A percentile compares a stretch with the other conserved stretches of the same genome.
These are phyloP conservation scores for Motacilla tschutschensis DNA, from an alignment of 2,113 vertebrate genomes.

Conservation along the genomic window DNA sequence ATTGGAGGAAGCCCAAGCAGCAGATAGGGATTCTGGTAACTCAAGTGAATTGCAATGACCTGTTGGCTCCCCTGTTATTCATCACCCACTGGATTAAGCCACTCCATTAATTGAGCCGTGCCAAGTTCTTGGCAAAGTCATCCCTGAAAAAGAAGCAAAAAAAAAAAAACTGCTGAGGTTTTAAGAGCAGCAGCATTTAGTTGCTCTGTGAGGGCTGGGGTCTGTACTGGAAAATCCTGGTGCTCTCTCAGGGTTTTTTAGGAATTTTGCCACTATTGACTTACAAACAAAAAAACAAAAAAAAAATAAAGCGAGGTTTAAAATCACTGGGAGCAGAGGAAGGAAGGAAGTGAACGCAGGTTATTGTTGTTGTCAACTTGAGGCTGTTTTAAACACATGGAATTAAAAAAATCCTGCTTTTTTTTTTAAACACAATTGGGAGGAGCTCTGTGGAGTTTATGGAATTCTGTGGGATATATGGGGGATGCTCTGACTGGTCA, in stretches of 20 bases:
- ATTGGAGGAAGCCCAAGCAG: conserved; percentile 12
- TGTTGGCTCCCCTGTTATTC: conserved; percentile 26
- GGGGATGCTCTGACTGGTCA: not conserved
- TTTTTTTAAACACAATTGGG: not conserved
- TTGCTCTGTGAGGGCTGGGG: not conserved
- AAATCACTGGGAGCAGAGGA: conserved; percentile 27
- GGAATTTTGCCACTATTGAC: conserved; percentile 41
- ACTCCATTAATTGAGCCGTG: not conserved
- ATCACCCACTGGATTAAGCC: conserved; percentile 34
- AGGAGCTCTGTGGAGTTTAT: not conserved
- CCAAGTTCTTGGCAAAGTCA: not conserved
- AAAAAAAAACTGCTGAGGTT: not conserved
- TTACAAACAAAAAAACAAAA: not conserved
- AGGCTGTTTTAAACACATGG: conserved; percentile 19
- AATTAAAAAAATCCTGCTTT: not conserved
- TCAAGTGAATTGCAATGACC: conserved; percentile 53
- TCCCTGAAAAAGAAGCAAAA: not conserved
- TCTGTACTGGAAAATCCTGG: not conserved
- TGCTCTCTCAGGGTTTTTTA: not conserved
- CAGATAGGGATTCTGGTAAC: conserved; percentile 37
- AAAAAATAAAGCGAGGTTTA: not conserved
- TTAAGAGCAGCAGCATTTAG: not conserved
- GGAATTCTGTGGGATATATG: not conserved
- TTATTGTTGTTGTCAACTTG: conserved; percentile 49
- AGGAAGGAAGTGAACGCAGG: conserved; percentile 41